phyloP scores from a whole-genome alignment of 2,113 vertebrate genomes.

The Talpa occidentalis region DNA sequence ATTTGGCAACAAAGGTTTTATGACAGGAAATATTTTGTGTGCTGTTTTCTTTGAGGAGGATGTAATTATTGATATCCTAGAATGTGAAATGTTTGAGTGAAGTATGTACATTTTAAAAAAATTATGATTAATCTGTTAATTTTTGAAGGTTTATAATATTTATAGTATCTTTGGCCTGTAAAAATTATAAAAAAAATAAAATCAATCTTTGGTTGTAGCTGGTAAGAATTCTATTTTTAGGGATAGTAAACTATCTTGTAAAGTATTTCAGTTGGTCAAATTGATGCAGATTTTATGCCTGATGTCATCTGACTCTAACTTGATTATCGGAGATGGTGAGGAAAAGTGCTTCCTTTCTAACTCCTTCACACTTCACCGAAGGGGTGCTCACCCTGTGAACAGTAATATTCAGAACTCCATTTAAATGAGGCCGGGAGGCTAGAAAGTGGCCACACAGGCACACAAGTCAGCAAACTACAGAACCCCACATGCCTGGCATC shows the following conservation, averaged over 20 bases:
- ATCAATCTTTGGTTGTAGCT: conserved; percentile 45
- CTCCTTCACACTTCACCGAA: neutral
- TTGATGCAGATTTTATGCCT: neutral
- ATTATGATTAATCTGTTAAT: conserved; percentile 75
- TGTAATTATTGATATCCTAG: conserved; percentile 54
- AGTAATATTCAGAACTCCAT: neutral
- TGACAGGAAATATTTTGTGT: conserved; percentile 33
- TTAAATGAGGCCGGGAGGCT: neutral
- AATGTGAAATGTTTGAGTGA: conserved; percentile 82
- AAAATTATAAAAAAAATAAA: conserved; percentile 84
- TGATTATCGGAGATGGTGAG: neutral
- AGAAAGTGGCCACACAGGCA: neutral
- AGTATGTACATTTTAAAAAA: conserved; percentile 75
- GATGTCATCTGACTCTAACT: neutral
- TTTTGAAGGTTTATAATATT: conserved; percentile 83
- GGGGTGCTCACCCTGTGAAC: neutral
- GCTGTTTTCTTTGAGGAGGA: conserved; percentile 33
- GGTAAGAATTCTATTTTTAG: conserved; percentile 5
- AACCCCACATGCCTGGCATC: neutral
- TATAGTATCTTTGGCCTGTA: conserved; percentile 81
- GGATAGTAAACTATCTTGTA: neutral
- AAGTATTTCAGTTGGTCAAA: neutral
- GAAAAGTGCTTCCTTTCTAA: neutral
- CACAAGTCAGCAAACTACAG: neutral
- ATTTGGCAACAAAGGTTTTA: conserved; percentile 60